phyloP scores from a whole-genome alignment of 2,113 vertebrate species.

The Arvicanthis niloticus region DNA sequence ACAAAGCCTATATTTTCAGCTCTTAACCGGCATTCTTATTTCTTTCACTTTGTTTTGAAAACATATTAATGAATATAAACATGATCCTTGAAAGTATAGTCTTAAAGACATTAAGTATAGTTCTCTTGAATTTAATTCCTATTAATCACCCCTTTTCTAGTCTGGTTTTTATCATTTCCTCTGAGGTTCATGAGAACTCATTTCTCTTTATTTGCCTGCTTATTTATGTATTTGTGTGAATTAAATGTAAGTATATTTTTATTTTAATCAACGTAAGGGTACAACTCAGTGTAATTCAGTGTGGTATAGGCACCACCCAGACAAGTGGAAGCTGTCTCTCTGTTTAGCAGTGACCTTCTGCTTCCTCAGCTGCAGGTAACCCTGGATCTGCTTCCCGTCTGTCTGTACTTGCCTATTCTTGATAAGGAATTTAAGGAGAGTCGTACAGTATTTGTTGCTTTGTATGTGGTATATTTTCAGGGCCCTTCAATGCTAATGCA shows the following conservation, averaged over 20 bases:
- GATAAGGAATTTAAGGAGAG: background rate
- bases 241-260: background rate
- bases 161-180: background rate
- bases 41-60: background rate
- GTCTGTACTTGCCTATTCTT: background rate
- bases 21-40: background rate
- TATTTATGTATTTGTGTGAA: background rate
- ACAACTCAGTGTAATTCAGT: background rate
- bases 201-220: background rate
- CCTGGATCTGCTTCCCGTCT: background rate
- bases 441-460: background rate
- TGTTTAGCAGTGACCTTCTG: background rate
- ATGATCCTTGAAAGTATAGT: too few relatives aligned
- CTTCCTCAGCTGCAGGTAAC: background rate
- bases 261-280: background rate
- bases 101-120: background rate
- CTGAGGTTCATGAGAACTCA: background rate
- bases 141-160: background rate
- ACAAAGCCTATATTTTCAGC: background rate
- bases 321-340: background rate
- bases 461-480: background rate
- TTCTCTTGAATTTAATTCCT: background rate
- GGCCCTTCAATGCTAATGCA: background rate
- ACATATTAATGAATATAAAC: background rate
- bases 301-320: background rate